Evolutionary conservation across 2,888 invertebrate species (phyloP), one percentile per base, ranked within the genome.

Genomic region (Megamerina dolium): DNA sequence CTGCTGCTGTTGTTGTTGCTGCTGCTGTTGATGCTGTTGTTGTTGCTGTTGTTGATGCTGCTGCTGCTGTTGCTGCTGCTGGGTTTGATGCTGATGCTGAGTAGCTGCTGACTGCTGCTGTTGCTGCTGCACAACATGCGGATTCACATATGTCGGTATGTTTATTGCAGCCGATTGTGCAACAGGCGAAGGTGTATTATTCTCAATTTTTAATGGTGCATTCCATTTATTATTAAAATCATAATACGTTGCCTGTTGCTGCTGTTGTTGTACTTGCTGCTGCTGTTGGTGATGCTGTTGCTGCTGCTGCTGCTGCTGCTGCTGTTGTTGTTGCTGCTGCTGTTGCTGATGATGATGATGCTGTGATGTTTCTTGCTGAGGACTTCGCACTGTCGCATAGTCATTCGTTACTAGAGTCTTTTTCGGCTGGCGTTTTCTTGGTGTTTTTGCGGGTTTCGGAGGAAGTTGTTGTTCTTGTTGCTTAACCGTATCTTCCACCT

Each of bases 151-250:
- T 50, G 65, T 64, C 45, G 53, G 66, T 59, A 66, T 67, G 51
- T 63, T 66, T 34, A 67, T 66, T 36, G 65, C 58, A 35, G 66
- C 55, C 47, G 60, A 58, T 48, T 64, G 64, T 32, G 66, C 66
- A 5, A 64, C 67, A 21, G 64, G 63, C 20, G 64, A 61, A 31
- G 55, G 53, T 8, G 67, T 54, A 54, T 59, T 65, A 38, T 59
- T 65, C 38, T 69, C 70, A 38, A 64, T 63, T 52, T 69, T 68
- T 14, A 64, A 56, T 19, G 84, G 82, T 41, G 85, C 73, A 67
- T 85, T 87, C 87, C 87, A 88, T 55, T 86, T 75, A 58, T 84
- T 87, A 58, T 87, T 87, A 58, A 86, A 85, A 66, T 88, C 87
- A 58, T 85, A 85, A 63, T 85, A 87, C 40, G 80, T 81, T 50